A percentile compares a stretch with the other conserved stretches of the same genome.
These are phyloP conservation scores for Bostrychus sinensis DNA, from an alignment of 2,113 vertebrate species.

Conservation along the genomic window DNA sequence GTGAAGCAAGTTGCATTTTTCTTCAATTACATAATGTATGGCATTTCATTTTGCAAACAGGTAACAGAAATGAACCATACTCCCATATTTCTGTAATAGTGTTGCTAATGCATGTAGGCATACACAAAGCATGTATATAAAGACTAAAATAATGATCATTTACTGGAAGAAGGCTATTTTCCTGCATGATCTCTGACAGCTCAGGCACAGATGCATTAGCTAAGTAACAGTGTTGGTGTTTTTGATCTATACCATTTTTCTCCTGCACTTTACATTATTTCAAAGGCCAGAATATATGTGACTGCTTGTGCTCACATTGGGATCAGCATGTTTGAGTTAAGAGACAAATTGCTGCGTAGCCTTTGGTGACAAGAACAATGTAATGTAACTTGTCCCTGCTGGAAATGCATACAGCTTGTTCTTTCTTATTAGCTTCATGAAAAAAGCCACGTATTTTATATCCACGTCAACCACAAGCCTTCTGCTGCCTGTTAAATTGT, in stretches of 20 bases:
- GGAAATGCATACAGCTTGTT: constrained; percentile 2
- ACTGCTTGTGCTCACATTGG: not conserved
- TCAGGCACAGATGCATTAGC: constrained; percentile 14
- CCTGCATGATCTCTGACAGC: constrained; percentile 26
- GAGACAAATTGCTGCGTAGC: constrained; percentile 9
- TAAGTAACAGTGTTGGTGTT: not conserved
- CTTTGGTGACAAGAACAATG: not conserved
- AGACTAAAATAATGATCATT: not conserved
- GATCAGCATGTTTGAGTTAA: constrained; percentile 9
- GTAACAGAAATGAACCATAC: too few species aligned
- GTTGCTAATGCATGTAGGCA: too few species aligned
- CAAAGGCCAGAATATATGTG: not conserved
- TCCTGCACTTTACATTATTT: constrained; percentile 1
- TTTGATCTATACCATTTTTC: not conserved
- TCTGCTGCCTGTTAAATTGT: not conserved
- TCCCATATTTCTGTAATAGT: too few species aligned
- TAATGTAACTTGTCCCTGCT: not conserved
- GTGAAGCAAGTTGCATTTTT: too few species aligned
- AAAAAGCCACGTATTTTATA: constrained; percentile 13
- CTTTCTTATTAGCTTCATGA: constrained; percentile 3
- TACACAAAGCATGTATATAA: too few species aligned
- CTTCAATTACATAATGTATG: too few species aligned
- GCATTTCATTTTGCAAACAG: too few species aligned
- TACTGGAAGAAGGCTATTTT: constrained; percentile 30
- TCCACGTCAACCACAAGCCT: constrained; percentile 17